Evolutionary conservation across 2,797 vertebrate genomes (phyloP), one percentile per base, ranked within the genome.

Genomic region (Threskiornis aethiopicus): DNA sequence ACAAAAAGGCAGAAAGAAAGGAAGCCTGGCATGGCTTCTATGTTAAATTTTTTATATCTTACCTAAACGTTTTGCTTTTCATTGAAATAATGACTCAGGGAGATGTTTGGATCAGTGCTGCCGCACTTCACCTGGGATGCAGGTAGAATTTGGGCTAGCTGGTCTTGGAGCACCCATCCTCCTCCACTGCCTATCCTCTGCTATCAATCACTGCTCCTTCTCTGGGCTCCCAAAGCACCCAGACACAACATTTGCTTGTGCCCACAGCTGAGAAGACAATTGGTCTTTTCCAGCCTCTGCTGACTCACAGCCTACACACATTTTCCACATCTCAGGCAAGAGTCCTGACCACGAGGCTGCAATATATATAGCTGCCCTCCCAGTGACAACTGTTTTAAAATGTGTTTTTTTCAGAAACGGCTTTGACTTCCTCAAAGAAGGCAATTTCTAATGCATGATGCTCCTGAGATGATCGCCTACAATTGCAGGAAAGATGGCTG

Each of bases 361-460:
- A 61, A 16, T 31, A 76, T 0, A 4, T 31, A 76, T 0, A 4
- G 31, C 42, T 39, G 17, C 28, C 3, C 8, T 57, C 20, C 29
- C 0, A 0, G 11, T 55, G 20, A 85, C 12, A 54, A 20, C 13
- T 69, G n/a, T 5, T 84, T 61, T 42, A 42, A 6, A 46, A 10
- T 0, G 12, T 25, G 12, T 5, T 6, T 69, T 66, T 29, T 61
- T 61, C 58, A 64, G 46, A 71, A 84, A 51, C 26, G 35, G 42
- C 19, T 86, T 75, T 64, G 54, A 91, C 20, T 67, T 18, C 44
- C 44, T 72, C 37, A 61, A 35, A 55, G 13, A n/a, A 73, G 5
- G 26, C 5, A 4, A 70, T 87, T 96, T 62, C 77, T 62, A 62
- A 26, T 21, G 31, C 28, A 24, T 55, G 39, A 49, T 42, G 18